These are phyloP conservation scores for Arctopsyche grandis DNA, from an alignment of 1,140 invertebrate species.

Conservation along the genomic window DNA sequence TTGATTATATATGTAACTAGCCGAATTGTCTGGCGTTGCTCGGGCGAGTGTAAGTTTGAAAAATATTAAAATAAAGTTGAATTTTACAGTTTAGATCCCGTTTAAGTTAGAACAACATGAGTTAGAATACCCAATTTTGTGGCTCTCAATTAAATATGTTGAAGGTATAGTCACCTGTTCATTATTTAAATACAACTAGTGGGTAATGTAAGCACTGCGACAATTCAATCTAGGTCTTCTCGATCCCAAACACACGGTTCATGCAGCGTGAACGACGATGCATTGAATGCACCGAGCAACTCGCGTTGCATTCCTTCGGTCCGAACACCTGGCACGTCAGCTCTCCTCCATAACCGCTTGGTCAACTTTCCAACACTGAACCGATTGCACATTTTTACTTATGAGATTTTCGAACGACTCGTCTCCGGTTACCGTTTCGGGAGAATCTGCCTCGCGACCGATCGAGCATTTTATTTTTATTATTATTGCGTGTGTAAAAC, in stretches of 20 bases:
- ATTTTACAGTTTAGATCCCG: too few relatives aligned
- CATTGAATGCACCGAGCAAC: not conserved
- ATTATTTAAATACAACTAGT: too few relatives aligned
- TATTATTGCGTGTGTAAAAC: too few relatives aligned
- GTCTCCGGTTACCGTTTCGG: constrained; percentile 2
- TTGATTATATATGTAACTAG: too few relatives aligned
- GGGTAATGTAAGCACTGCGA: too few relatives aligned
- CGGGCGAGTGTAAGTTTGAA: too few relatives aligned
- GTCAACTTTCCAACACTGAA: constrained; percentile 33
- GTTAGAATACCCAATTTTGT: too few relatives aligned
- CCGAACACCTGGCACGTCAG: constrained; percentile 27
- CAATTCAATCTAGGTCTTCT: not conserved
- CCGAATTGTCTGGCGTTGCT: too few relatives aligned
- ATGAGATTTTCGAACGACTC: not conserved
- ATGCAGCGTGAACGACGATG: not conserved
- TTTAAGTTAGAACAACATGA: too few relatives aligned
- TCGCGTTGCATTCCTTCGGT: not conserved
- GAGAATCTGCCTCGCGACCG: not conserved
- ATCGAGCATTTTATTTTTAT: not conserved
- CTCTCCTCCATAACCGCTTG: constrained; percentile 25
- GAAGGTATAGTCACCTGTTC: too few relatives aligned
- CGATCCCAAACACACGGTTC: not conserved
- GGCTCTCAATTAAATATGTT: too few relatives aligned
- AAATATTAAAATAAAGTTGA: too few relatives aligned
- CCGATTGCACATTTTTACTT: constrained; percentile 38